phyloP scores from a whole-genome alignment of 2,113 vertebrate species.

The Orycteropus afer region DNA sequence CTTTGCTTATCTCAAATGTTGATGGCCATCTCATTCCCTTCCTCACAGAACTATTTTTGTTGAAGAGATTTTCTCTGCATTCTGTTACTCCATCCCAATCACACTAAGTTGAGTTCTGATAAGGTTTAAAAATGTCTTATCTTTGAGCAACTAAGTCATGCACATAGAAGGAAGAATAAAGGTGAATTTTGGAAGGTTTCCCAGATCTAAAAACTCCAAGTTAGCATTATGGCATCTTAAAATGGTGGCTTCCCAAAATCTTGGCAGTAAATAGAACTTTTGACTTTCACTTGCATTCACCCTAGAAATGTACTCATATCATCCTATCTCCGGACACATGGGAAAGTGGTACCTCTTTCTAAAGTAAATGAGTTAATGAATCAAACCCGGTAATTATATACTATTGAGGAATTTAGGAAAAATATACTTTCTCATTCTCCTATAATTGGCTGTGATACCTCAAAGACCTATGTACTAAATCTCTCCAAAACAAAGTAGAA shows the following conservation, averaged over 20 bases:
- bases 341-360: background rate
- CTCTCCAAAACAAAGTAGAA: slow-evolving; percentile 37
- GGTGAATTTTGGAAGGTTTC: background rate
- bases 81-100: background rate
- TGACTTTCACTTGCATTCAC: slow-evolving; percentile 10
- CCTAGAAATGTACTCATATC: background rate
- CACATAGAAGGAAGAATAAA: background rate
- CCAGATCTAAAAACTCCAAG: background rate
- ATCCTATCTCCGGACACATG: background rate
- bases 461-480: background rate
- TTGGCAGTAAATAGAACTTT: background rate
- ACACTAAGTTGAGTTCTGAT: background rate
- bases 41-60: background rate
- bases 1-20: slow-evolving; percentile 2
- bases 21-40: background rate
- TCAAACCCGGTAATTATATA: slow-evolving; percentile 9
- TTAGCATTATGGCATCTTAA: background rate
- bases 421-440: background rate
- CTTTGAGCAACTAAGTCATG: background rate
- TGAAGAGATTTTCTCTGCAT: slow-evolving; percentile 15
- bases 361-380: slow-evolving; percentile 25
- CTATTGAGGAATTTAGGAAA: background rate
- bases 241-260: background rate
- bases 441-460: background rate
- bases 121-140: background rate